A percentile compares a stretch with the other conserved stretches of the same genome.
Evolutionary conservation across 30 jellyfish, hydroid and myxozoan species (phyloP).

Genomic region (Chironex yamaguchii): DNA sequence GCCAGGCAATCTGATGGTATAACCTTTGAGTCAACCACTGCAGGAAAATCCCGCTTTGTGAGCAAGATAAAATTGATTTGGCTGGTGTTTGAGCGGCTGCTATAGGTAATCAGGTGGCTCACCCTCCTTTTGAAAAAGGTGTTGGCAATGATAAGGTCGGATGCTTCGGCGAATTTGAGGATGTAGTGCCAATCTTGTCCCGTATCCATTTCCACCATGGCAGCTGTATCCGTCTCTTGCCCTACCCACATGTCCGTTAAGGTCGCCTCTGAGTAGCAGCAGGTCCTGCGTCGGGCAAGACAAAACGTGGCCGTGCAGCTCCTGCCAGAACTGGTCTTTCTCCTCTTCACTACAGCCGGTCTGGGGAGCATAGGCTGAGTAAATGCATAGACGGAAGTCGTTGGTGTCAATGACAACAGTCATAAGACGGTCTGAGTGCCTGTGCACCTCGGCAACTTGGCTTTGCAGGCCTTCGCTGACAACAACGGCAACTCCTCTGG

Average conservation of each 20-base stretch:
- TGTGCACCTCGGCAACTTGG: background rate
- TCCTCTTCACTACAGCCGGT: background rate
- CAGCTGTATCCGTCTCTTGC: background rate
- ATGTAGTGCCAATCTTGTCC: too few relatives aligned
- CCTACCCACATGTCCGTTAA: background rate
- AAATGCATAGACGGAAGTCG: background rate
- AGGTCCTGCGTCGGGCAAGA: background rate
- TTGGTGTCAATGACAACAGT: background rate
- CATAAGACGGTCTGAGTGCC: background rate
- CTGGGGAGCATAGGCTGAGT: background rate
- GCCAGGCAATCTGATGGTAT: too few relatives aligned
- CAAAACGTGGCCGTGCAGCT: too few relatives aligned
- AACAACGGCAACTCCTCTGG: background rate
- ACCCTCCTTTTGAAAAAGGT: too few relatives aligned
- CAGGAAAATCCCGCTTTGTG: too few relatives aligned
- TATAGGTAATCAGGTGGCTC: too few relatives aligned
- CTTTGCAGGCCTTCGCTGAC: background rate
- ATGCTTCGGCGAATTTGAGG: too few relatives aligned
- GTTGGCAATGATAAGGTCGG: too few relatives aligned
- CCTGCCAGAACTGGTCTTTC: background rate
- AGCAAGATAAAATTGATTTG: too few relatives aligned
- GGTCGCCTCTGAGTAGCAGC: background rate
- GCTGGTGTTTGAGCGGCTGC: too few relatives aligned
- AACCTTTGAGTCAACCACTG: too few relatives aligned
- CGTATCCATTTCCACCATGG: background rate